Base-by-base conservation (phyloP, 2,113 vertebrate genomes). In the Oxyura jamaicensis region DNA sequence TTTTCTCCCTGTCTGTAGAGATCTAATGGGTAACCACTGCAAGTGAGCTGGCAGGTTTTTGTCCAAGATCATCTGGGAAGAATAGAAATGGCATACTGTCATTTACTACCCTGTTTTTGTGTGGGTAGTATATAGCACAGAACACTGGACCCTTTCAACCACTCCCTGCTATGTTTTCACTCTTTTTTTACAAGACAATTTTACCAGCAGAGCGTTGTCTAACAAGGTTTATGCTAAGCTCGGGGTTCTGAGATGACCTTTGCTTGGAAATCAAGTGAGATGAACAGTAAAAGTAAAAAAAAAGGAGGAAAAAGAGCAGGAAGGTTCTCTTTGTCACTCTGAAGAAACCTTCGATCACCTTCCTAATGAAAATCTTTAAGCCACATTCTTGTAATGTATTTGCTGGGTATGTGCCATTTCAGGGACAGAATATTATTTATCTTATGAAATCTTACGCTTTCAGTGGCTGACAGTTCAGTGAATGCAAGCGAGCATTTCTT, bases 331-430 rank as follows among this genome's bases (percentile, higher is more conserved):
- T 75, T 83, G 46, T 86, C 56, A 31, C 66, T 50, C 33, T 72
- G 75, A 29, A 93, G 50, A 72, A 89, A 52, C 3, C 25, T 46
- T 92, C 65, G 36, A 50, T 86, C 29, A 11, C 60, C 66, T 80
- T 86, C 14, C 63, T 90, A 81, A 85, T 74, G 60, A 91, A 91
- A 94, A 77, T 74, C 82, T 86, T 88, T 92, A 85, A 90, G 59
- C 72, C 8, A 10, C 77, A n/a, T 87, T 87, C 53, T 91, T 36
- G 88, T 93, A 89, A 96, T 95, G 92, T 84, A n/a, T 91, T 85
- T 89, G 12, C 69, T 95, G 95, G 77, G 48, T 85, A 46, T 41
- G 33, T 91, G 94, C 91, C 86, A 92, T 90, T 91, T 89, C 28
- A 29, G 67, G 66, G 62, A 66, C 10, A 4, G 88, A 88, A 48